phyloP scores from a whole-genome alignment of 2,113 vertebrate species.

The Polypterus bichir region DNA sequence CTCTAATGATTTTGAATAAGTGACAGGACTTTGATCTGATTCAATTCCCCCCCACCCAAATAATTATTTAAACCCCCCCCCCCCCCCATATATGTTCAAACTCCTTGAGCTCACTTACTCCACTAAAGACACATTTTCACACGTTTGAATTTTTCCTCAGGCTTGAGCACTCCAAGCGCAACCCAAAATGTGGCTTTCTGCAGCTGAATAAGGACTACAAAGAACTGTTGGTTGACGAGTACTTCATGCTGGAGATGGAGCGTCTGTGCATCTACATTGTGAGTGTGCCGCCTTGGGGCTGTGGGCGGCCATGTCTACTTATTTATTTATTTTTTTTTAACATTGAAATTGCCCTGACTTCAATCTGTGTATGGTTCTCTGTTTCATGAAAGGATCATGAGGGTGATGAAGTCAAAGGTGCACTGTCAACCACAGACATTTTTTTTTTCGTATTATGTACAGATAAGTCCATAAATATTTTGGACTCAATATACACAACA shows the following conservation, averaged over 20 bases:
- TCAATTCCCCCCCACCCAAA: neutral
- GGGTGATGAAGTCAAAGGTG: no score
- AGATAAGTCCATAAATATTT: no score
- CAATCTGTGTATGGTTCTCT: no score
- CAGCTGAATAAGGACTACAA: constrained; percentile 36
- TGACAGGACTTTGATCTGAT: no score
- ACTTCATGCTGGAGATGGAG: constrained; percentile 47
- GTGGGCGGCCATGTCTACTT: neutral
- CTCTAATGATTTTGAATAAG: no score
- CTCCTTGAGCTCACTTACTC: no score
- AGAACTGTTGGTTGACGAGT: constrained; percentile 53
- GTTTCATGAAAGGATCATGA: no score
- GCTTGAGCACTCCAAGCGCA: constrained; percentile 47
- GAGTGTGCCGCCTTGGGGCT: constrained; percentile 19
- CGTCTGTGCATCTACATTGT: constrained; percentile 53
- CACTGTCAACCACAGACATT: no score
- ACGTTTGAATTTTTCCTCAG: constrained; percentile 24
- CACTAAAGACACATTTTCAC: neutral
- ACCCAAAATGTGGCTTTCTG: constrained; percentile 49
- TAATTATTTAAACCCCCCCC: neutral
- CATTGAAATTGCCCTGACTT: no score
- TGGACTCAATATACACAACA: no score
- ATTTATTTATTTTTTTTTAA: no score
- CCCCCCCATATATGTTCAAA: neutral
- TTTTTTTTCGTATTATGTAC: no score